Percentiles rank a stretch among this genome's conserved stretches.
Evolutionary conservation across 2,113 vertebrate genomes (phyloP).

Genomic region (Corvus moneduloides): DNA sequence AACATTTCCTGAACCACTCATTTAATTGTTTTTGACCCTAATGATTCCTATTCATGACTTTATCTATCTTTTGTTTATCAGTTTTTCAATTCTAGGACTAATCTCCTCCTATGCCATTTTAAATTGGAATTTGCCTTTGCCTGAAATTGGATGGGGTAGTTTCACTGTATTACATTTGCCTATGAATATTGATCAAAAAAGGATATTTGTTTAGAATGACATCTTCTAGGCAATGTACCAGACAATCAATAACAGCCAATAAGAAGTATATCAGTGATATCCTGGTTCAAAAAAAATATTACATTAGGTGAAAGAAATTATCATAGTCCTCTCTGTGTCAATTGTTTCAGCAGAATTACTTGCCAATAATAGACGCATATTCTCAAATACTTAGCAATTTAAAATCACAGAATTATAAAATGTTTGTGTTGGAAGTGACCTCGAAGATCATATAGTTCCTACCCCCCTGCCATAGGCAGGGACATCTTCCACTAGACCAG

Average conservation of each 20-base stretch:
- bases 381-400: not conserved
- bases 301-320: not conserved
- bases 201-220: not conserved
- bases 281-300: not conserved
- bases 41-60: not conserved
- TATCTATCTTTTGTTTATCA: not conserved
- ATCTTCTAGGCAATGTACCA: not conserved
- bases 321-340: not conserved
- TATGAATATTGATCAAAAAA: not conserved
- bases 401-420: not conserved
- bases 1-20: not conserved
- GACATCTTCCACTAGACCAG: not conserved
- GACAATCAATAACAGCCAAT: not conserved
- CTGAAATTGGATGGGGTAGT: not conserved
- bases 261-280: not conserved
- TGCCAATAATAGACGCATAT: accelerated
- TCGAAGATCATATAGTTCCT: not conserved
- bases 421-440: not conserved
- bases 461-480: not conserved
- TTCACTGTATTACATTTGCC: not conserved
- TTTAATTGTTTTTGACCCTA: not conserved
- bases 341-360: not conserved
- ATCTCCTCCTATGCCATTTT: not conserved
- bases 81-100: not conserved
- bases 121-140: not conserved